A percentile compares a stretch with the other conserved stretches of the same genome.
Conservation (phyloP, 1,140 invertebrate genomes). For the Cotesia vestalis region DNA sequence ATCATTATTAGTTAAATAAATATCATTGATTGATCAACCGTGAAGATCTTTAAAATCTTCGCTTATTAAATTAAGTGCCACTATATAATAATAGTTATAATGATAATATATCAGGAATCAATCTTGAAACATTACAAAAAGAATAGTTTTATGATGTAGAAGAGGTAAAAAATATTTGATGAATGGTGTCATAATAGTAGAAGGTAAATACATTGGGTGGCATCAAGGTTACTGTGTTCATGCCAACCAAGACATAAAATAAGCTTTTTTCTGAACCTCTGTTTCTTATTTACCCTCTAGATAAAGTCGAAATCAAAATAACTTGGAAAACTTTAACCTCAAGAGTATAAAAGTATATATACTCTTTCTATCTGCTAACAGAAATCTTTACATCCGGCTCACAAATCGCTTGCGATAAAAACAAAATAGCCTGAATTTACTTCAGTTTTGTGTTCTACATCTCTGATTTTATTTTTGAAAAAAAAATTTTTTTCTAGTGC, state of each 20-base stretch:
- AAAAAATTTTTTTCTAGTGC: no score
- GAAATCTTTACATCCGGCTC: conserved; percentile 46
- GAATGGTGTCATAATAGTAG: conserved; percentile 41
- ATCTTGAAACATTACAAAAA: no score
- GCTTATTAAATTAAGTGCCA: no score
- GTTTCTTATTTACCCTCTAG: neutral
- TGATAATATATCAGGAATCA: no score
- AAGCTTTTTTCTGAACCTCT: neutral
- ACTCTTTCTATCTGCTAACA: conserved; percentile 50
- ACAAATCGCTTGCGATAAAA: neutral
- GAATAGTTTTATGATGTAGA: neutral
- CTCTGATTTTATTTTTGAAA: no score
- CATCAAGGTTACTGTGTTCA: no score
- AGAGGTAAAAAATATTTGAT: conserved; percentile 31
- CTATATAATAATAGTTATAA: no score
- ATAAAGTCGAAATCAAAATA: conserved; percentile 55
- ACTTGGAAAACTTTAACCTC: conserved; percentile 59
- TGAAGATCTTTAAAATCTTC: no score
- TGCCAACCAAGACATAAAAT: conserved; percentile 12
- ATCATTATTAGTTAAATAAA: no score
- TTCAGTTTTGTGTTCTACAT: no score
- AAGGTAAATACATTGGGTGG: no score
- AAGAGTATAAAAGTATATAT: conserved; percentile 54
- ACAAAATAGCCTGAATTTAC: neutral
- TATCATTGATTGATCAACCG: no score